Evolutionary conservation across 2,888 invertebrate species (phyloP).

Genomic region (Tinea trinotella): DNA sequence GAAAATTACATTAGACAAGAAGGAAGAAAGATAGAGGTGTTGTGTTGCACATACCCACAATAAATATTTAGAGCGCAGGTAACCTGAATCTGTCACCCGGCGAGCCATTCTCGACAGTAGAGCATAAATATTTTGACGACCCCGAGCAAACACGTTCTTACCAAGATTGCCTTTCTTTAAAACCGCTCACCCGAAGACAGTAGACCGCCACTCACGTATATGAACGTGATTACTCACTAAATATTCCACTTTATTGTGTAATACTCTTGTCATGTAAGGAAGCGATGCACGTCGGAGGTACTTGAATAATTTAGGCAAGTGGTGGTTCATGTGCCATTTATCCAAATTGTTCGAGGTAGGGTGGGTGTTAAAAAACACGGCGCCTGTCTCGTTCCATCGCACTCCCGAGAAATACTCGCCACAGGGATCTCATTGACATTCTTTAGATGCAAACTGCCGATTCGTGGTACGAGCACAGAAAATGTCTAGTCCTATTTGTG

Average conservation of each 20-base stretch:
- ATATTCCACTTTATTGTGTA: conserved; percentile 65
- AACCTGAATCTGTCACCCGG: conserved; percentile 15
- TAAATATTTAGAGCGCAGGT: conserved; percentile 8
- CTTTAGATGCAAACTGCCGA: conserved; percentile 10
- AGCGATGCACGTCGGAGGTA: conserved; percentile 36
- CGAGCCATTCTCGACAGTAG: conserved; percentile 6
- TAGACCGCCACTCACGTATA: conserved; percentile 20
- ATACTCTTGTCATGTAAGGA: conserved; percentile 56
- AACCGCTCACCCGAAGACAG: conserved; percentile 2
- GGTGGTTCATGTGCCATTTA: conserved; percentile 59
- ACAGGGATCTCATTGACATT: conserved; percentile 3
- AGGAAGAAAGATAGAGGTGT: neutral
- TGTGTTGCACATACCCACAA: conserved; percentile 10
- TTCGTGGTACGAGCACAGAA: neutral
- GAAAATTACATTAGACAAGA: conserved; percentile 5
- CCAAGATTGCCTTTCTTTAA: conserved; percentile 8
- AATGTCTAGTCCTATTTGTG: neutral
- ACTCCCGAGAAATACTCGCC: neutral
- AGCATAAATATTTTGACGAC: conserved; percentile 14
- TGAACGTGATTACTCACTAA: conserved; percentile 62
- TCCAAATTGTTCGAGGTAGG: conserved; percentile 46
- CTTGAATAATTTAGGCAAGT: conserved; percentile 59
- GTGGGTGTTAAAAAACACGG: conserved; percentile 56
- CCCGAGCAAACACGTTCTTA: conserved; percentile 3
- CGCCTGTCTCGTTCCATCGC: conserved; percentile 19